Percentiles rank a stretch among this genome's conserved stretches.
phyloP scores from a whole-genome alignment of 1,140 invertebrate species.

The Chrysomallon squamiferum region DNA sequence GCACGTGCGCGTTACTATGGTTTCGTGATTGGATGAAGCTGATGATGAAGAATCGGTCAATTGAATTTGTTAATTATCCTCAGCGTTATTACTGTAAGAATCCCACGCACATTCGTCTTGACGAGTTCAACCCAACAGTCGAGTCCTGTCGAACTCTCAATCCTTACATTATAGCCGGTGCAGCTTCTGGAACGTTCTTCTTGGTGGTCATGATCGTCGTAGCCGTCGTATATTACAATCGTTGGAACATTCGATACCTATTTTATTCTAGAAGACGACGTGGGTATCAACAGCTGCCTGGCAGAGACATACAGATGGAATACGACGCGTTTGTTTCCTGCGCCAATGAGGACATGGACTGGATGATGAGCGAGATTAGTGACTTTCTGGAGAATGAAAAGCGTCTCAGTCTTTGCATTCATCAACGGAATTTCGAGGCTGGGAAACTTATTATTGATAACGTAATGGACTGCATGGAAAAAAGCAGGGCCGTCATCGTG shows the following conservation, averaged over 20 bases:
- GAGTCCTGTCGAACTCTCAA: not conserved
- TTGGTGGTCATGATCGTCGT: not conserved
- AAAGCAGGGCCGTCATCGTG: constrained; percentile 18
- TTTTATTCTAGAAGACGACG: not conserved
- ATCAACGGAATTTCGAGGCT: constrained; percentile 37
- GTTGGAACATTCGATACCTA: not conserved
- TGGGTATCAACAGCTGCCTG: not conserved
- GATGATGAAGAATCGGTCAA: not conserved
- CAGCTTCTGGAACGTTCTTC: not conserved
- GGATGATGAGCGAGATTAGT: constrained; percentile 18
- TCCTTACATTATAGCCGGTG: not conserved
- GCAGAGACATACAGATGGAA: not conserved
- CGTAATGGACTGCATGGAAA: constrained; percentile 31
- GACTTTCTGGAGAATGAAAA: constrained; percentile 15
- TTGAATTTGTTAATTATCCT: not conserved
- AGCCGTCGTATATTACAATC: not conserved
- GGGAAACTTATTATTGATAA: constrained; percentile 33
- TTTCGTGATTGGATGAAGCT: constrained; percentile 11
- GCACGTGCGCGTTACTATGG: constrained; percentile 16
- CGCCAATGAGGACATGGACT: constrained; percentile 14
- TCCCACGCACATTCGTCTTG: not conserved
- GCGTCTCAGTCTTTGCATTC: constrained; percentile 30
- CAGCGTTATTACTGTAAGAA: not conserved
- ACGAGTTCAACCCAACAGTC: not conserved
- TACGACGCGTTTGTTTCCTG: constrained; percentile 32